A percentile compares a stretch with the other conserved stretches of the same genome.
These are phyloP conservation scores for Dicyrtomina minuta DNA, from an alignment of 2,888 invertebrate species.

Conservation along the genomic window DNA sequence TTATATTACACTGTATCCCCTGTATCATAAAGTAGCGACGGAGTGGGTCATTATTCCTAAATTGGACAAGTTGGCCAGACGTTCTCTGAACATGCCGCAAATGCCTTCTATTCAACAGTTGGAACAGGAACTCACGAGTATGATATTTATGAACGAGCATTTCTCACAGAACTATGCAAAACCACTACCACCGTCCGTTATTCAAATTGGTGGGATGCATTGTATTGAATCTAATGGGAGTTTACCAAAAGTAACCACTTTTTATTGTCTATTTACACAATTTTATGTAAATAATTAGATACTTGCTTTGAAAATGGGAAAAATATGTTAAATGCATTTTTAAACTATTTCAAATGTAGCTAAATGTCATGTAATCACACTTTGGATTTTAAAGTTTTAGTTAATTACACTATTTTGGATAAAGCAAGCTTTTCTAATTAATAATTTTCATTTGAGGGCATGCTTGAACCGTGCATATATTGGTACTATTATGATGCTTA, in stretches of 20 bases:
- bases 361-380: too few species aligned
- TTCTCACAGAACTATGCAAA: constrained; percentile 76
- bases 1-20: neutral
- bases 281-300: too few species aligned
- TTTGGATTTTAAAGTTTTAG: too few species aligned
- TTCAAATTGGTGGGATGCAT: constrained; percentile 75
- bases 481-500: too few species aligned
- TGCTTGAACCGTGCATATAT: too few species aligned
- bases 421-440: too few species aligned
- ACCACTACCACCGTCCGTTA: constrained; percentile 76
- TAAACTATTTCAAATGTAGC: too few species aligned
- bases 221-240: neutral
- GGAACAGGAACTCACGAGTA: constrained; percentile 72
- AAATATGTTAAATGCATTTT: too few species aligned
- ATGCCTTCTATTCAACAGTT: constrained; percentile 70
- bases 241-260: neutral
- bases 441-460: too few species aligned
- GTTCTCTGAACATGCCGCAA: constrained; percentile 53
- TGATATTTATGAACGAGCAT: constrained; percentile 78
- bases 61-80: constrained; percentile 6
- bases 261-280: neutral
- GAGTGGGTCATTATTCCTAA: neutral
- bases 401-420: too few species aligned
- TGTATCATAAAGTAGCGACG: neutral
- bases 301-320: too few species aligned